These are phyloP conservation scores for Myotis brandtii DNA, from an alignment of 2,113 vertebrate genomes.

Conservation along the genomic window DNA sequence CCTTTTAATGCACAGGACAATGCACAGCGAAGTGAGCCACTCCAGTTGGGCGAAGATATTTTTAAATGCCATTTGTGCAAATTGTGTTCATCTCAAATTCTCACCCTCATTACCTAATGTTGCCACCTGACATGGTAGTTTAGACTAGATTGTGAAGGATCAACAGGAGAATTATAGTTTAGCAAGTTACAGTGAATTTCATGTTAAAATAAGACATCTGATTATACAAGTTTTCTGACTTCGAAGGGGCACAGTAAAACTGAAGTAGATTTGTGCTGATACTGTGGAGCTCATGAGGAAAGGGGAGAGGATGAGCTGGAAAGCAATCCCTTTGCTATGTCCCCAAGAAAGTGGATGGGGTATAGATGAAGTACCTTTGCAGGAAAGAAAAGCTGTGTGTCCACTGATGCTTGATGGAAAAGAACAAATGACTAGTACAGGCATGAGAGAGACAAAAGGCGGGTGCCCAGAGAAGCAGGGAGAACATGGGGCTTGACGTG, in stretches of 20 bases:
- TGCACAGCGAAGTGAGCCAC: too few relatives aligned
- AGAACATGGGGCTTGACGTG: not conserved
- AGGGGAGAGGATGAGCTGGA: not conserved
- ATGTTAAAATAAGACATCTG: not conserved
- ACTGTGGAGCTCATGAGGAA: not conserved
- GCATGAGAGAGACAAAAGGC: not conserved
- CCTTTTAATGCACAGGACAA: too few relatives aligned
- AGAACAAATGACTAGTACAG: not conserved
- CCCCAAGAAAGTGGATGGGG: not conserved
- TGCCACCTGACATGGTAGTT: not conserved
- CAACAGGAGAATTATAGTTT: not conserved
- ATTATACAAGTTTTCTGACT: not conserved
- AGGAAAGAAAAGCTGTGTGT: not conserved
- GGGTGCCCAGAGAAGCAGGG: not conserved
- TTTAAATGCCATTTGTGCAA: slow-evolving; percentile 13
- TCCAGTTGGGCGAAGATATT: not conserved
- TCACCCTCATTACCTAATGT: not conserved
- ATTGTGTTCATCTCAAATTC: not conserved
- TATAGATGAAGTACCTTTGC: not conserved
- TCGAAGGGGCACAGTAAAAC: not conserved
- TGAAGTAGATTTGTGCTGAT: not conserved
- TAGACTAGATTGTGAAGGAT: slow-evolving; percentile 11
- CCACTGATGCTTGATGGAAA: not conserved
- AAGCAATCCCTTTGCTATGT: not conserved
- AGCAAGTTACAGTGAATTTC: not conserved